These are phyloP conservation scores for Papilio glaucus DNA, from an alignment of 1,140 invertebrate species.

Conservation along the genomic window DNA sequence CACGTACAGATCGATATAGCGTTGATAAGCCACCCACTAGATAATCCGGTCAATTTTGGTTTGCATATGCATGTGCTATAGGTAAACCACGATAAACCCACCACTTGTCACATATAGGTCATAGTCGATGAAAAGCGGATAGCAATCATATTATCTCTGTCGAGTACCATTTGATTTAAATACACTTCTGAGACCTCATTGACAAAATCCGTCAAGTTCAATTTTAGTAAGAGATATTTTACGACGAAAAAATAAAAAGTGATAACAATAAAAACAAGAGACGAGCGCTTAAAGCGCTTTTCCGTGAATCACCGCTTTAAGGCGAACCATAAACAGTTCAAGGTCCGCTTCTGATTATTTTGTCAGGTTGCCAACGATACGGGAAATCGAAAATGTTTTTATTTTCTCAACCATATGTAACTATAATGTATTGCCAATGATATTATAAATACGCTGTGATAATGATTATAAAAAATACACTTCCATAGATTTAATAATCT, in stretches of 20 bases:
- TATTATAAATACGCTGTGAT: background rate
- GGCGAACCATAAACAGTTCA: conserved; percentile 33
- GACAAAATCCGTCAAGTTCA: too few species aligned
- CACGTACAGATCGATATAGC: too few species aligned
- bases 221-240: too few species aligned
- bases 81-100: too few species aligned
- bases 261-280: conserved; percentile 23
- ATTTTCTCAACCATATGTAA: conserved; percentile 1
- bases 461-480: background rate
- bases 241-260: background rate
- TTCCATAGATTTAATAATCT: background rate
- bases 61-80: too few species aligned
- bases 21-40: too few species aligned
- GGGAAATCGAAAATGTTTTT: conserved; percentile 19
- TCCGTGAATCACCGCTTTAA: conserved; percentile 36
- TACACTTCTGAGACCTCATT: too few species aligned
- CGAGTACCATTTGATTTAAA: too few species aligned
- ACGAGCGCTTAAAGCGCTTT: conserved; percentile 7
- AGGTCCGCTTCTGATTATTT: conserved; percentile 18
- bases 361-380: conserved; percentile 34
- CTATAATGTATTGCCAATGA: background rate
- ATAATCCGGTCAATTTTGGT: too few species aligned
- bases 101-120: too few species aligned
- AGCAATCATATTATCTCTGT: too few species aligned
- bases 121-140: too few species aligned